phyloP scores from a whole-genome alignment of 2,113 vertebrate species.

The Calidris pygmaea region DNA sequence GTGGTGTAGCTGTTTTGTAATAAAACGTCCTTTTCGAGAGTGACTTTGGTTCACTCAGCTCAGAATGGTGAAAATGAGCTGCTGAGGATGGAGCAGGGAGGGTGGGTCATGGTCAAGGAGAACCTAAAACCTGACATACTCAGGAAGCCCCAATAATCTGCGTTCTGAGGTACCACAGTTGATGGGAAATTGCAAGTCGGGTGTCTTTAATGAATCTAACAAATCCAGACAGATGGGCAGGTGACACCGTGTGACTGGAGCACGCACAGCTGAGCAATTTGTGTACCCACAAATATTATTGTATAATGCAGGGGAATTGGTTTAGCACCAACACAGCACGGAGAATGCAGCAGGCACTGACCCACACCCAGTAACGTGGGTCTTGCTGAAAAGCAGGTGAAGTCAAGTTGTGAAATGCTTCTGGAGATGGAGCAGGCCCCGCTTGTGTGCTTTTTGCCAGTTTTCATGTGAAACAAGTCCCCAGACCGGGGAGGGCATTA shows the following conservation, averaged over 20 bases:
- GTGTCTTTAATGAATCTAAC: not conserved
- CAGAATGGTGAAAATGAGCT: not conserved
- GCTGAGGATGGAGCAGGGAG: not conserved
- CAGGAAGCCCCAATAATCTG: not conserved
- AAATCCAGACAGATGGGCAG: no score
- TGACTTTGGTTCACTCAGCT: accelerated
- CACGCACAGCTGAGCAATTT: accelerated
- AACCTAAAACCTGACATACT: not conserved
- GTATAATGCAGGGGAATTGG: not conserved
- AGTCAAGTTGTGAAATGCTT: not conserved
- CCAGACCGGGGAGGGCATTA: accelerated
- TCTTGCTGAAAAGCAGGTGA: not conserved
- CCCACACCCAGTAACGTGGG: no score
- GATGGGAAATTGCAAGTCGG: not conserved
- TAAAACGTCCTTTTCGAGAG: not conserved
- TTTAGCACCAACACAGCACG: no score
- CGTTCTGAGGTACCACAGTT: accelerated
- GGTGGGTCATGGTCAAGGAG: not conserved
- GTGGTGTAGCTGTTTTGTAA: not conserved
- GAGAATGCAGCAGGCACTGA: not conserved
- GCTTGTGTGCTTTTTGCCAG: not conserved
- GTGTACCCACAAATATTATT: accelerated
- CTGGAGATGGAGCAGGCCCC: not conserved
- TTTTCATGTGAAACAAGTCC: not conserved
- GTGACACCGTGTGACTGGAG: not conserved